These are phyloP conservation scores for Bucco capensis DNA, from an alignment of 2,113 vertebrate genomes.

Conservation along the genomic window DNA sequence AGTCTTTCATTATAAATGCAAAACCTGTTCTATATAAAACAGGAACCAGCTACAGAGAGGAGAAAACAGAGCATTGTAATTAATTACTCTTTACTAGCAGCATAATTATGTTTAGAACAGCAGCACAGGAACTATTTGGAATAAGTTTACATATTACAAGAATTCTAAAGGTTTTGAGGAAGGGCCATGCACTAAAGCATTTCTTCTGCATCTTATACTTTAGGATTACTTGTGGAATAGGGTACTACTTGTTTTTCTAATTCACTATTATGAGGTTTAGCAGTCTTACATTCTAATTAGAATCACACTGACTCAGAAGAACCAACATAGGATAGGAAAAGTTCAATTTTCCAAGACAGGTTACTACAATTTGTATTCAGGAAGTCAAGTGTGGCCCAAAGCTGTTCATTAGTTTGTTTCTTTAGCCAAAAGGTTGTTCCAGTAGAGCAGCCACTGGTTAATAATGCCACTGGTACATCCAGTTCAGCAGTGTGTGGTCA, in stretches of 20 bases:
- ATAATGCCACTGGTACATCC: not conserved
- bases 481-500: accelerated
- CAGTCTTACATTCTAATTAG: not conserved
- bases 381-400: not conserved
- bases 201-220: not conserved
- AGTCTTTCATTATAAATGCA: not conserved
- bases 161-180: not conserved
- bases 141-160: not conserved
- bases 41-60: not conserved
- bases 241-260: not conserved
- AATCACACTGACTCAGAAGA: not conserved
- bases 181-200: not conserved
- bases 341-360: not conserved
- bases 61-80: not conserved
- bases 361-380: not conserved
- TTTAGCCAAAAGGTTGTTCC: not conserved
- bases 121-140: not conserved
- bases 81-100: not conserved
- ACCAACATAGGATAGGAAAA: not conserved
- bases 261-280: not conserved
- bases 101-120: not conserved
- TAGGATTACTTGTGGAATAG: not conserved
- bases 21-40: not conserved
- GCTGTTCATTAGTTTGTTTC: not conserved
- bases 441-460: not conserved